phyloP scores from a whole-genome alignment of 2,888 invertebrate species.

The Vanessa cardui region DNA sequence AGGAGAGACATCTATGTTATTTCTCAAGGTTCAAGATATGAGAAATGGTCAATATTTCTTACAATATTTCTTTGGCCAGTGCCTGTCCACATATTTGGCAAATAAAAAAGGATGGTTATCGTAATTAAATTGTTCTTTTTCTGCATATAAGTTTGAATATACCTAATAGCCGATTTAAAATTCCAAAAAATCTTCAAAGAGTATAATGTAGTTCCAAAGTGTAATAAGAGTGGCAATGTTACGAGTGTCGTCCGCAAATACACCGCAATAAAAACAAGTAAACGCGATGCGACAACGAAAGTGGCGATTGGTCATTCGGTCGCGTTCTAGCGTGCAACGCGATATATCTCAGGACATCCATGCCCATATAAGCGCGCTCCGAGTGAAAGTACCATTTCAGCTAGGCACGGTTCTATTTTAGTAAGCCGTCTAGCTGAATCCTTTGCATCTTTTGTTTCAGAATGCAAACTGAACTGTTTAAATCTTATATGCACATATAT shows the following conservation, averaged over 20 bases:
- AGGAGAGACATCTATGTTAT: too few relatives aligned
- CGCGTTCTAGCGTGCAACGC: slow-evolving; percentile 20
- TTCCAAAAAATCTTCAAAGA: not conserved
- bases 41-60: too few relatives aligned
- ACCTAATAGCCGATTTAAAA: not conserved
- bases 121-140: too few relatives aligned
- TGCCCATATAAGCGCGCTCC: slow-evolving; percentile 20
- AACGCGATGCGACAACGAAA: slow-evolving; percentile 16
- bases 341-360: slow-evolving; percentile 22
- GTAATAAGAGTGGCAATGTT: slow-evolving; percentile 14
- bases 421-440: not conserved
- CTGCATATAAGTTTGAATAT: too few relatives aligned
- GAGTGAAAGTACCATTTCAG: slow-evolving; percentile 14
- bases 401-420: slow-evolving; percentile 17
- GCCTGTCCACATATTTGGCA: too few relatives aligned
- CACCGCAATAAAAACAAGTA: slow-evolving; percentile 22
- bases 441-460: not conserved
- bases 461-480: not conserved
- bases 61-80: too few relatives aligned
- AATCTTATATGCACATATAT: not conserved
- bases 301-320: slow-evolving; percentile 23
- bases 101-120: too few relatives aligned
- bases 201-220: not conserved
- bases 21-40: too few relatives aligned
- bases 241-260: slow-evolving; percentile 20